Evolutionary conservation across 2,113 vertebrate species (phyloP).

Genomic region (Callionymus lyra): DNA sequence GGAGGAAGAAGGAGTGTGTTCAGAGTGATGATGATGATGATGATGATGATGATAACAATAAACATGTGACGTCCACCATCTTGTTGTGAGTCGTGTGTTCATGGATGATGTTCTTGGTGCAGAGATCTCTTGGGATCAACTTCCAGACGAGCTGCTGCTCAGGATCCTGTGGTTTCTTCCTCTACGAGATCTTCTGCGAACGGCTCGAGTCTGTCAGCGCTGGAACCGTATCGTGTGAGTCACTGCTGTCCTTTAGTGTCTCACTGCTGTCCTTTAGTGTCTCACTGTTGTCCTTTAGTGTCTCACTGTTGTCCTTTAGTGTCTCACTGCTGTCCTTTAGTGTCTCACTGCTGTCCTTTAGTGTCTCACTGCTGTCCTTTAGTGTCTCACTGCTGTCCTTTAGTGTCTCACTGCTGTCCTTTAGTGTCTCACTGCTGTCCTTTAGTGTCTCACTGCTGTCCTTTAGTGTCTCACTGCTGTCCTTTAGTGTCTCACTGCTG

Average conservation of each 20-base stretch:
- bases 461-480: too few relatives aligned
- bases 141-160: slow-evolving; percentile 87
- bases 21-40: slow-evolving; percentile 37
- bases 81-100: background rate
- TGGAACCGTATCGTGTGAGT: slow-evolving; percentile 85
- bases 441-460: too few relatives aligned
- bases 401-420: too few relatives aligned
- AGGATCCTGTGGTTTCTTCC: slow-evolving; percentile 73
- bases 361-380: too few relatives aligned
- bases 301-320: too few relatives aligned
- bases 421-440: too few relatives aligned
- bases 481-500: too few relatives aligned
- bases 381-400: too few relatives aligned
- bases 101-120: background rate
- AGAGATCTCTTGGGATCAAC: slow-evolving; percentile 78
- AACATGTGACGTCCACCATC: background rate
- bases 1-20: slow-evolving; percentile 53
- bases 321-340: too few relatives aligned
- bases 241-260: background rate
- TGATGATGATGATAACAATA: background rate
- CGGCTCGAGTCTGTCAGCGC: slow-evolving; percentile 70
- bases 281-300: too few relatives aligned
- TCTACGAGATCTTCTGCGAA: slow-evolving; percentile 74
- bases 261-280: slow-evolving; percentile 3
- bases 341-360: too few relatives aligned